Evolutionary conservation across 92 coral and sea anemone genomes (phyloP).

Genomic region (Epizoanthus illoricatus): DNA sequence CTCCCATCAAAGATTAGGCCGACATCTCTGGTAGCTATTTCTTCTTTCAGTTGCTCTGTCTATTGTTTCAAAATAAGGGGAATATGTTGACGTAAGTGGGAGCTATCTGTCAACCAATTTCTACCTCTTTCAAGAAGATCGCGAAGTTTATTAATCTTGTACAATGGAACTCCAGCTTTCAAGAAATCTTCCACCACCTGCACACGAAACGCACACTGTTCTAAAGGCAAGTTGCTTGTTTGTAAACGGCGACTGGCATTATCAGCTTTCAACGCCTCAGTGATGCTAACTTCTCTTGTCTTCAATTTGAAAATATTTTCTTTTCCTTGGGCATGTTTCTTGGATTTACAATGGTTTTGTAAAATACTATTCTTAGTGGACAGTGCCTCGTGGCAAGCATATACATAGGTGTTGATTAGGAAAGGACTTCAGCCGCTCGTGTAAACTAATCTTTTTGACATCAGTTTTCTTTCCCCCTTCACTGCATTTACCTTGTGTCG

Average conservation of each 20-base stretch:
- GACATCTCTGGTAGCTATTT: conserved; percentile 50
- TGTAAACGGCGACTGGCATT: conserved; percentile 45
- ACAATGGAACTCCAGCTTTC: conserved; percentile 58
- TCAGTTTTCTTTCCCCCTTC: conserved; percentile 34
- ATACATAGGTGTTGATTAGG: conserved; percentile 46
- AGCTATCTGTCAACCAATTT: conserved; percentile 52
- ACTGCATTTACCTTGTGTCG: conserved; percentile 6
- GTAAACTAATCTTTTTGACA: conserved; percentile 50
- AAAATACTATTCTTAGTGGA: conserved; percentile 54
- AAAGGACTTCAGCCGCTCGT: conserved; percentile 45
- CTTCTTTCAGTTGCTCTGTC: conserved; percentile 54
- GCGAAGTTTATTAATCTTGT: conserved; percentile 56
- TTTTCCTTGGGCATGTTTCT: conserved; percentile 49
- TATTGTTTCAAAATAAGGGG: conserved; percentile 54
- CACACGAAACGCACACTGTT: conserved; percentile 57
- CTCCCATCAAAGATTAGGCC: conserved; percentile 43
- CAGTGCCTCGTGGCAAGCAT: conserved; percentile 49
- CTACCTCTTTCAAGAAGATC: conserved; percentile 50
- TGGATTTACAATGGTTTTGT: conserved; percentile 46
- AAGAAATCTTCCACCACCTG: conserved; percentile 59
- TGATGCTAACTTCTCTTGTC: conserved; percentile 45
- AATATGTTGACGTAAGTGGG: conserved; percentile 58
- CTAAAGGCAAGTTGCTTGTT: conserved; percentile 54
- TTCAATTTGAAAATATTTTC: conserved; percentile 49
- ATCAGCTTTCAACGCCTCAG: conserved; percentile 48